Evolutionary conservation across 2,113 vertebrate species (phyloP).

Genomic region (Ardeotis arabs): DNA sequence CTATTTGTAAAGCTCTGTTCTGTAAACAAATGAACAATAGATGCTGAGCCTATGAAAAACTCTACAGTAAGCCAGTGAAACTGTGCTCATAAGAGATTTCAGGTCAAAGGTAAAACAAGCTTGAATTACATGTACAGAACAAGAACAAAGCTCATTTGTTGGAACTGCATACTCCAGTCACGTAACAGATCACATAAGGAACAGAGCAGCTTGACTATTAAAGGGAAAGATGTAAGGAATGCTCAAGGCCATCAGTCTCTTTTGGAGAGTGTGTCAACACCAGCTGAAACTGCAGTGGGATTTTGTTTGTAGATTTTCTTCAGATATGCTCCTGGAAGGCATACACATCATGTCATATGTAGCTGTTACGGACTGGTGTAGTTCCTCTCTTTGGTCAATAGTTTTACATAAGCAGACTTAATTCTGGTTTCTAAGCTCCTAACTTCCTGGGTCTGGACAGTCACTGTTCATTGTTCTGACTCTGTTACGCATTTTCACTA

Average conservation of each 20-base stretch:
- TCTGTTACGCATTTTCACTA: background rate
- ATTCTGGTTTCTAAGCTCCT: background rate
- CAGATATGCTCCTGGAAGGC: background rate
- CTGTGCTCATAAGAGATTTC: background rate
- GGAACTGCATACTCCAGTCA: background rate
- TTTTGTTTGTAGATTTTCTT: background rate
- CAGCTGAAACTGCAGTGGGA: background rate
- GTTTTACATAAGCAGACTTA: background rate
- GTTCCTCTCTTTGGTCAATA: background rate
- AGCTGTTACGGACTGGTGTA: background rate
- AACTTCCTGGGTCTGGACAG: background rate
- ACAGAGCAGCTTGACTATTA: background rate
- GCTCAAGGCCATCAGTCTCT: background rate
- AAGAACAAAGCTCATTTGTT: background rate
- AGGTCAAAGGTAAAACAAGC: background rate
- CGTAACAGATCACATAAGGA: fast-evolving
- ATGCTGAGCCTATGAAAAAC: background rate
- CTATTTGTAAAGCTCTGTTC: background rate
- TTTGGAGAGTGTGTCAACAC: background rate
- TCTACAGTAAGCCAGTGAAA: background rate
- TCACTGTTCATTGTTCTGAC: background rate
- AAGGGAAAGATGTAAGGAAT: background rate
- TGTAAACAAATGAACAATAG: background rate
- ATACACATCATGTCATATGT: background rate
- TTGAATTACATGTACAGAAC: background rate